Percentiles rank a stretch among this genome's conserved stretches.
phyloP scores from a whole-genome alignment of 2,888 invertebrate genomes.

The Rhingia campestris region DNA sequence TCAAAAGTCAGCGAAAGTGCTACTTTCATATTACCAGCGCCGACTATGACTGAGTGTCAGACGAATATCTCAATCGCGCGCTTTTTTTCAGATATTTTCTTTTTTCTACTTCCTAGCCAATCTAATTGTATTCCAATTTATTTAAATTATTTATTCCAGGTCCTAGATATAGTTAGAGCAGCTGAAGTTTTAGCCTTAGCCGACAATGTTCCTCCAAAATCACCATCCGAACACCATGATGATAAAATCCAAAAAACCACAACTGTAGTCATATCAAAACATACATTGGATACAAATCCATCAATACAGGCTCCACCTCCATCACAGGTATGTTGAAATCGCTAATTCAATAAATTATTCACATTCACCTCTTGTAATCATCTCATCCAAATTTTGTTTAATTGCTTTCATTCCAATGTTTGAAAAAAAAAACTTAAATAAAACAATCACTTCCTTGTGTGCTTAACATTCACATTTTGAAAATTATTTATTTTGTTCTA shows the following conservation, averaged over 20 bases:
- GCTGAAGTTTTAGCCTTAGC: constrained; percentile 90
- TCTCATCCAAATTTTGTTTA: constrained; percentile 77
- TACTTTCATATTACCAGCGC: too few species aligned
- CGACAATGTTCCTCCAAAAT: constrained; percentile 86
- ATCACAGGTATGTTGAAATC: constrained; percentile 83
- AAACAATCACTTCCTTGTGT: constrained; percentile 44
- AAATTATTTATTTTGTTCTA: constrained; percentile 33
- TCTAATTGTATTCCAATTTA: constrained; percentile 50
- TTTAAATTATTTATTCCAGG: constrained; percentile 83
- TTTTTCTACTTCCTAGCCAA: too few species aligned
- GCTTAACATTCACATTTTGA: constrained; percentile 48
- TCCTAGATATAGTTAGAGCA: constrained; percentile 94
- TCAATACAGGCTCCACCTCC: constrained; percentile 78
- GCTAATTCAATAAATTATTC: constrained; percentile 7
- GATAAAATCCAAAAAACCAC: constrained; percentile 91
- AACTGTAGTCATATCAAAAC: constrained; percentile 96
- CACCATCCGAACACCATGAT: constrained; percentile 87
- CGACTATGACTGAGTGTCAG: too few species aligned
- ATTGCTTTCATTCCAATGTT: constrained; percentile 73
- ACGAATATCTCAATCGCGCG: too few species aligned
- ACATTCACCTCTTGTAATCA: constrained; percentile 76
- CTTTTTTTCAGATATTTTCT: too few species aligned
- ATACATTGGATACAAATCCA: constrained; percentile 88
- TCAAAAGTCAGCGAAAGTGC: too few species aligned
- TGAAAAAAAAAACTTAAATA: constrained; percentile 65